Evolutionary conservation across 2,797 vertebrate species (phyloP).

Genomic region (Mycteria americana): DNA sequence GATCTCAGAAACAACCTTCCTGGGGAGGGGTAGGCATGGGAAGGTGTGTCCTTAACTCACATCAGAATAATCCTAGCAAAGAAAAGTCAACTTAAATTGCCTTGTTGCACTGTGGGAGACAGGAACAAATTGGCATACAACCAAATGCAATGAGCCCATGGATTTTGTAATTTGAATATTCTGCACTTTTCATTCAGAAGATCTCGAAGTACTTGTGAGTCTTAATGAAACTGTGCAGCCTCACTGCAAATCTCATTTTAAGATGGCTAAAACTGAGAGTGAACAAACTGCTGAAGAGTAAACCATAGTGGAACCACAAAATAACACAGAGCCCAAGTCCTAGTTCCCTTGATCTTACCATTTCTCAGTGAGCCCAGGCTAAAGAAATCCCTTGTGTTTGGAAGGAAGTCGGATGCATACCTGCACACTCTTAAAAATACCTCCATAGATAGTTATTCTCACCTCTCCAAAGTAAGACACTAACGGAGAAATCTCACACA

Average conservation of each 20-base stretch:
- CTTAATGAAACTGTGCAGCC: background rate
- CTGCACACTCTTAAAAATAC: background rate
- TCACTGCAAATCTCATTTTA: background rate
- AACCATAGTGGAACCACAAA: background rate
- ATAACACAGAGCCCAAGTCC: background rate
- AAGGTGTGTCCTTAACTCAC: background rate
- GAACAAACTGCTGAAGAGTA: background rate
- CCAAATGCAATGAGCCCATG: background rate
- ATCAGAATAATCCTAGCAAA: background rate
- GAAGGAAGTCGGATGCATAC: background rate
- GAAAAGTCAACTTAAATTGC: background rate
- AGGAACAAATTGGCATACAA: background rate
- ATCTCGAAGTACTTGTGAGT: background rate
- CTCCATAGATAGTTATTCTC: conserved; percentile 49
- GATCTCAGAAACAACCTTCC: background rate
- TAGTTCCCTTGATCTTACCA: background rate
- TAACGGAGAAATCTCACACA: conserved; percentile 91
- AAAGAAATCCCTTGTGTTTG: background rate
- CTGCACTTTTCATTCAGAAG: background rate
- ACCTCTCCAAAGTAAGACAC: conserved; percentile 97
- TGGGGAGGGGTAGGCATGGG: background rate
- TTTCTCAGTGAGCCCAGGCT: background rate
- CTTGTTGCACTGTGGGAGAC: background rate
- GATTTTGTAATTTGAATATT: background rate
- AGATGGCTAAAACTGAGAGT: background rate